Percentiles rank a stretch among this genome's conserved stretches.
These are phyloP conservation scores for Galago senegalensis DNA, from an alignment of 2,797 vertebrate genomes.

Conservation along the genomic window DNA sequence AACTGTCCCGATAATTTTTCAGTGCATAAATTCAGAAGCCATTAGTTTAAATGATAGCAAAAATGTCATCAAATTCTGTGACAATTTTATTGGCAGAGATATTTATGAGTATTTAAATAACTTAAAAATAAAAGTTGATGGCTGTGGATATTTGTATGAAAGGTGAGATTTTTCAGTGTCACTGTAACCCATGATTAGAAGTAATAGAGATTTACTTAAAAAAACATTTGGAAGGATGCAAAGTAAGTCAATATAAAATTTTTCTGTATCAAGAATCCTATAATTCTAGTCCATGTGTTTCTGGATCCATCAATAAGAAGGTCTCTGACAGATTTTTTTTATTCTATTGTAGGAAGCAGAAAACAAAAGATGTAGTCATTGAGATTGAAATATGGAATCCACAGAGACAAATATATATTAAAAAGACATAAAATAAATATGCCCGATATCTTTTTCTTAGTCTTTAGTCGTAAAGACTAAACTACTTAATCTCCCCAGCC, in stretches of 20 bases:
- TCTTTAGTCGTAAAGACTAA: neutral
- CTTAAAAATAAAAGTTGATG: constrained; percentile 5
- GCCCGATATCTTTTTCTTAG: neutral
- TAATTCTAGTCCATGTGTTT: constrained; percentile 17
- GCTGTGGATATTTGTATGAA: neutral
- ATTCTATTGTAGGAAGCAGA: neutral
- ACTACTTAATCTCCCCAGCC: neutral
- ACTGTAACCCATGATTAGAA: neutral
- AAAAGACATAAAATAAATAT: constrained; percentile 48
- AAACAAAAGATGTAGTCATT: neutral
- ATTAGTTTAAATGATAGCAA: neutral
- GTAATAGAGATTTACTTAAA: neutral
- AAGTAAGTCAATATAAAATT: neutral
- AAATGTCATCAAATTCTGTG: constrained; percentile 41
- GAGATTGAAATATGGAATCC: neutral
- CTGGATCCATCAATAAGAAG: constrained; percentile 2
- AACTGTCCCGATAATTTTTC: constrained; percentile 29
- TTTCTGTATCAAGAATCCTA: neutral
- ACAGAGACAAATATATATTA: constrained; percentile 20
- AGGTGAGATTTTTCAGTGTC: neutral
- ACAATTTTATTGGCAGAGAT: neutral
- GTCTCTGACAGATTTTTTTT: neutral
- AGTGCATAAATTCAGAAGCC: neutral
- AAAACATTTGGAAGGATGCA: constrained; percentile 40
- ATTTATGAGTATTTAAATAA: constrained; percentile 39